These are phyloP conservation scores for Limnodromus scolopaceus DNA, from an alignment of 2,797 vertebrate species.

Conservation along the genomic window DNA sequence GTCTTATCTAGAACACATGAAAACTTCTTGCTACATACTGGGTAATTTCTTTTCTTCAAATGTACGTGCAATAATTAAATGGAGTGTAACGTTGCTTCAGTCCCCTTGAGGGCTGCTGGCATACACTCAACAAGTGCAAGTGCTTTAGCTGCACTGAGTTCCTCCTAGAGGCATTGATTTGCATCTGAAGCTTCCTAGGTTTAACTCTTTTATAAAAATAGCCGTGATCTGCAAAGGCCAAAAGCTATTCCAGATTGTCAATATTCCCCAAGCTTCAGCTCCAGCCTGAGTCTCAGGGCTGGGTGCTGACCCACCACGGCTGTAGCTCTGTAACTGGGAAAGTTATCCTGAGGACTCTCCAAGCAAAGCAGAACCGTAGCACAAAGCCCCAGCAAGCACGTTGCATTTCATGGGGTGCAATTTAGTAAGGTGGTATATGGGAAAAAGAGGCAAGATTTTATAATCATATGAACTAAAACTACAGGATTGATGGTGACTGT, in stretches of 20 bases:
- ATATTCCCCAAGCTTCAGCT: not conserved
- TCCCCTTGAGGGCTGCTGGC: not conserved
- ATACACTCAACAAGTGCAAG: not conserved
- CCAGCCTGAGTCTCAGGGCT: too few relatives aligned
- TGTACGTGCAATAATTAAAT: accelerated
- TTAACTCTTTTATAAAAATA: not conserved
- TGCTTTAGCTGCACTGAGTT: not conserved
- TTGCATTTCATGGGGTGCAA: not conserved
- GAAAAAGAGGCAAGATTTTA: not conserved
- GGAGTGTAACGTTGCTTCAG: not conserved
- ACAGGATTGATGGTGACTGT: conserved; percentile 30
- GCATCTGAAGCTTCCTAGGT: not conserved
- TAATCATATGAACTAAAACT: not conserved
- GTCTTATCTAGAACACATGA: accelerated
- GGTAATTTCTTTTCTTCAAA: not conserved
- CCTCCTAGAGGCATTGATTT: accelerated
- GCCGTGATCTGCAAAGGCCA: not conserved
- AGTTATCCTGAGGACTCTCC: not conserved
- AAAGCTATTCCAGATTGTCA: not conserved
- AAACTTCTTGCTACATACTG: not conserved
- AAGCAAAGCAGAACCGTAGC: not conserved
- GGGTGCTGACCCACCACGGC: not conserved
- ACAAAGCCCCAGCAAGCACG: not conserved
- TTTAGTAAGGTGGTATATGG: not conserved
- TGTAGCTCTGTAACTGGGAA: not conserved